Base-by-base conservation (phyloP, 2,888 invertebrate species). In the Agrotis ipsilon region DNA sequence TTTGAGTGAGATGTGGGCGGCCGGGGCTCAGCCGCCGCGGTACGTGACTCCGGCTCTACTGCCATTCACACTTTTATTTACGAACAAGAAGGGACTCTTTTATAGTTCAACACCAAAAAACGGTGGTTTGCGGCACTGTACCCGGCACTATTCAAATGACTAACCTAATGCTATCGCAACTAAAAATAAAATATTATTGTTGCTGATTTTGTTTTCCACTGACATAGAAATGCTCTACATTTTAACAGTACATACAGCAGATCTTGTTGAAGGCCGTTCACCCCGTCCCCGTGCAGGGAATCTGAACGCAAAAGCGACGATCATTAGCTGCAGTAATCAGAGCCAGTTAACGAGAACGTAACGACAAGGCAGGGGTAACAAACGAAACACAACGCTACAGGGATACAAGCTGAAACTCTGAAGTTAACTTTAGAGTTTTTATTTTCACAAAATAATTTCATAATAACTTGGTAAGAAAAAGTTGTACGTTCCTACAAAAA, bases 401-500 rank as follows among this genome's bases (percentile, higher is more conserved):
- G n/a, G 14, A 24, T 39, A 52, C 6, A 48, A n/a, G 32, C n/a
- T 39, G 39, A 11, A 39, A 39, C 39, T 54, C 27, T 49, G 32
- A 55, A 62, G 48, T n/a, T 27, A 14, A 21, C 18, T 9, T 52
- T 45, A 46, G 45, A 54, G n/a, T 6, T 21, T n/a, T n/a, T n/a
- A n/a, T n/a, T n/a, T n/a, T 39, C 67, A 9, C 45, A 70, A 60
- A 14, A 13, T 54, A 61, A 61, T 61, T 71, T 71, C 27, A 21
- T 43, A 27, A 39, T 39, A 55, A 54, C 24, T 27, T 46, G 39
- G 3, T 24, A 16, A 27, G 21, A 43, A 32, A 21, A 70, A 16
- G 24, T 48, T 48, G 9, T 18, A 19, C 24, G 43, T 55, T 45
- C 24, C 11, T 39, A 49, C 24, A n/a, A 13, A 39, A 9, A 32